Evolutionary conservation across 2,113 vertebrate species (phyloP), one percentile per base, ranked within the genome.

Genomic region (Mustela lutreola): DNA sequence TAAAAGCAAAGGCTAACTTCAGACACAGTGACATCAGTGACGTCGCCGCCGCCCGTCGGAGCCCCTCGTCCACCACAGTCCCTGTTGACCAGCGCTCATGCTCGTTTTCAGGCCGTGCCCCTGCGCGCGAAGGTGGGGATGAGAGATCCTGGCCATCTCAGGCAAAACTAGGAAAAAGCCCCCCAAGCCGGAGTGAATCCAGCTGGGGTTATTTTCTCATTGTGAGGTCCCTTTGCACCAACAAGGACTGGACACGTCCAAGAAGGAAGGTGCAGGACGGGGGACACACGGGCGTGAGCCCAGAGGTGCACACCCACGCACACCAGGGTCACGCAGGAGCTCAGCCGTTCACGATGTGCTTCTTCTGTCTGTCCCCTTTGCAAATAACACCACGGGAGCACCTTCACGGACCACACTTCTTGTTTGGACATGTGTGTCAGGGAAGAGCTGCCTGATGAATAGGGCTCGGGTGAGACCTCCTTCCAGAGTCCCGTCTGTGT

Each of bases 1-100:
- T 36, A 24, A 91, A 97, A 96, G 89, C 50, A 58, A 73, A 93
- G 84, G 50, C 14, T 11, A 2, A 56, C 60, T 84, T 95, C 67
- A 97, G 97, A 85, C 14, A 39, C 36, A 36, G 36, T 36, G 36
- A 36, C 36, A 36, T 36, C 80, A 60, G 2, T 89, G 95, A 97
- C 97, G 93, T 48, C 93, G 18, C 89, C 93, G 92, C 95, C 26
- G 96, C 94, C 93, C 45, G 36, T 26, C 76, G 21, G 36, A 86
- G 92, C 81, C 96, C 97, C 0, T 93, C 84, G 80, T 97, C 19
- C 70, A 84, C 91, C 81, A 50, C 82, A 5, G 94, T 97, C 97
- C 97, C 97, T 97, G 97, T 96, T 93, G 97, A 97, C 97, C 97
- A 45, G 76, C 82, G 7, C 63, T 31, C 67, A 90, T 80, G 90